Base-by-base conservation (phyloP, 2,113 vertebrate species). In the Zeus faber region DNA sequence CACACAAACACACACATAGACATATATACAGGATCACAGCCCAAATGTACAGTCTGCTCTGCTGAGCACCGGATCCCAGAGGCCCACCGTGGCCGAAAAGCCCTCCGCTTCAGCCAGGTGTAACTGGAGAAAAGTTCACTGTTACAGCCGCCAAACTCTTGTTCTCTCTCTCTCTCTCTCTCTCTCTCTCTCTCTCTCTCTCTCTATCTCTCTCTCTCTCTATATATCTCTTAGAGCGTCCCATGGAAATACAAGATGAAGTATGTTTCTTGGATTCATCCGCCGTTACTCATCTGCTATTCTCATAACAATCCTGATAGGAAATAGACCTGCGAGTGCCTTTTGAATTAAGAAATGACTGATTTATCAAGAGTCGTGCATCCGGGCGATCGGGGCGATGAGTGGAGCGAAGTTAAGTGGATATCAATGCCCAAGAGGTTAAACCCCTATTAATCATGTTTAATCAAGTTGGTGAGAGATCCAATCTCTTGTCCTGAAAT, bases 91-190 rank as follows among this genome's bases (percentile, higher is more conserved):
- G 82, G 81, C 82, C 80, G 82, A 84, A 81, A 83, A 77, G 67
- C 25, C 37, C 65, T 65, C 51, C 56, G 14, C 72, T 43, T 51
- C 66, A 84, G 83, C 84, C 83, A 87, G 84, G 85, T 89, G 80
- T 65, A 88, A 84, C 71, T 84, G 77, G 82, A 80, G 73, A 83
- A 89, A 88, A 88, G 84, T 87, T 85, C 86, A 85, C 45, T 47
- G 47, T 37, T 61, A 57, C 67, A 73, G 52, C 54, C 55, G 72
- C 63, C 67, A 76, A 77, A 76, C 44, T 57, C 51, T 17, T 40
- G 33, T 52, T 37, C n/a, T 41, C 31, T 58, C 44, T 57, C 51
- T 17, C 45, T 41, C 54, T 25, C 17, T 37, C 27, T 56, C 41
- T 60, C 50, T 21, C 45, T 41, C 58, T 33, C 17, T 37, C 27